A percentile compares a stretch with the other conserved stretches of the same genome.
Evolutionary conservation across 2,797 vertebrate species (phyloP).

Genomic region (Halcyon smyrnensis): DNA sequence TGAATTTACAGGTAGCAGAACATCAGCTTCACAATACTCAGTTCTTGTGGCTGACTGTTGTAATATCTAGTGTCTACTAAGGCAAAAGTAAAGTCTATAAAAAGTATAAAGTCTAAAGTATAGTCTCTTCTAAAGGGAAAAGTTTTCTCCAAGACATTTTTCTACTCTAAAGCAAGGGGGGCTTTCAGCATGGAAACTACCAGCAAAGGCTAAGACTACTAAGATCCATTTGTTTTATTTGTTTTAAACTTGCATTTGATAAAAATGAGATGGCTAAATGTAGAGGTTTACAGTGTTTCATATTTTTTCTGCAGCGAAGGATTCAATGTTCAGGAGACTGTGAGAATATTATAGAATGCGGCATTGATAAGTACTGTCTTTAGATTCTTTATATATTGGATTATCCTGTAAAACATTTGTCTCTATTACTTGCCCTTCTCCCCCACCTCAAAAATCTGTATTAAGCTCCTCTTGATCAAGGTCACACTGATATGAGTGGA

Average conservation of each 20-base stretch:
- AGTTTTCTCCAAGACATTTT: neutral
- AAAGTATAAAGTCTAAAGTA: no score
- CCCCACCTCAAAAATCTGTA: neutral
- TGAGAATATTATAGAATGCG: neutral
- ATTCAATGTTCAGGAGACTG: neutral
- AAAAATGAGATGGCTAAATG: constrained; percentile 29
- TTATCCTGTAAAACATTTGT: neutral
- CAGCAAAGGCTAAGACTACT: neutral
- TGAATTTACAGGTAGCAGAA: neutral
- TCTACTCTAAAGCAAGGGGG: neutral
- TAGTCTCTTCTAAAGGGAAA: neutral
- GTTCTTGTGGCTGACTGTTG: neutral
- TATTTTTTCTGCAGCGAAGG: neutral
- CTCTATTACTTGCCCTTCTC: neutral
- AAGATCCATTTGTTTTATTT: constrained; percentile 26
- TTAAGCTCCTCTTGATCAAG: neutral
- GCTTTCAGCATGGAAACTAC: neutral
- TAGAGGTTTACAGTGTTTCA: neutral
- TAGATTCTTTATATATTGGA: neutral
- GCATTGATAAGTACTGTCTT: neutral
- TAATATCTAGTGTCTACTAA: neutral
- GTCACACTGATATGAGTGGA: neutral
- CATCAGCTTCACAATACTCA: neutral
- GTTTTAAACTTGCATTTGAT: neutral
- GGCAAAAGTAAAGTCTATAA: no score